phyloP scores from a whole-genome alignment of 2,113 vertebrate genomes.

The Hydropotes inermis region DNA sequence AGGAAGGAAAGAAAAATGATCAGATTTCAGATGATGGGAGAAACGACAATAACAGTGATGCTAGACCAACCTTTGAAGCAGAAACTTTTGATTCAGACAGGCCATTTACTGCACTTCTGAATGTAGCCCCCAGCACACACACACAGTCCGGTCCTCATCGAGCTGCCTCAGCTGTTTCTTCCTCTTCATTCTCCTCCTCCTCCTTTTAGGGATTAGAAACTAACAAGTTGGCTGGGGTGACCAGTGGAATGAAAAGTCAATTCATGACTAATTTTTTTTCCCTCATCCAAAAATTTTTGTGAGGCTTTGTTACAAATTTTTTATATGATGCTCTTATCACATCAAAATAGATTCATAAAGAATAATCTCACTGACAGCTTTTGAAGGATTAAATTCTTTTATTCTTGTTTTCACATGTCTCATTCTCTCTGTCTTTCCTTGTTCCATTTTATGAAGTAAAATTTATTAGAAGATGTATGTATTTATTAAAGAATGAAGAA shows the following conservation, averaged over 20 bases:
- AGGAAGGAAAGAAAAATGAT: not conserved
- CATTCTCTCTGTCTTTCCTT: not conserved
- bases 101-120: no score
- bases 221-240: not conserved
- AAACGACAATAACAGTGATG: not conserved
- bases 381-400: not conserved
- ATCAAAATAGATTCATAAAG: not conserved
- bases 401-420: not conserved
- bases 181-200: not conserved
- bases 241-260: not conserved
- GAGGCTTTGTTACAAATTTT: not conserved
- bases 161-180: not conserved
- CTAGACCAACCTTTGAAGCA: not conserved
- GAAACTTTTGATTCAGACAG: no score
- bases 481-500: not conserved
- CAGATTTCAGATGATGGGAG: not conserved
- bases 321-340: not conserved
- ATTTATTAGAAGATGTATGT: not conserved
- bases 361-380: not conserved
- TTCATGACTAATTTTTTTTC: not conserved
- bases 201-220: not conserved
- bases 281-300: not conserved
- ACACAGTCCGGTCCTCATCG: no score
- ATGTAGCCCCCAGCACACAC: no score
- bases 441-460: not conserved